phyloP scores from a whole-genome alignment of 2,113 vertebrate species.

The Condylura cristata region DNA sequence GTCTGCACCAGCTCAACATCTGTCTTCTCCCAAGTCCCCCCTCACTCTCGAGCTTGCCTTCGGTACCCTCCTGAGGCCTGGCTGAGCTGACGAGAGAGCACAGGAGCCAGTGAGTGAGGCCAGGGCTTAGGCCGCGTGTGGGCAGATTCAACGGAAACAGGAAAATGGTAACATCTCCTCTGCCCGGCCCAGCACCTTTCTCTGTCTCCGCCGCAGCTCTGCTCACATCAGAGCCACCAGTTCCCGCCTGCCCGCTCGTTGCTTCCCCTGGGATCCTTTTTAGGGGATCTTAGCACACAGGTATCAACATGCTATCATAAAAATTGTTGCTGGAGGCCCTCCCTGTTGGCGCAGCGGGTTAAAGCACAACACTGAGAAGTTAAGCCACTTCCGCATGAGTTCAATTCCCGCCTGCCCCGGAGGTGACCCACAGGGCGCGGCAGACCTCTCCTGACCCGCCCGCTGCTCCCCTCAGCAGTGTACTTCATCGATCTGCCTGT shows the following conservation, averaged over 20 bases:
- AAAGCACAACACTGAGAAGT: no score
- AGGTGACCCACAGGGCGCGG: no score
- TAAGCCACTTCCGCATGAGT: no score
- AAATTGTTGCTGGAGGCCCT: not conserved
- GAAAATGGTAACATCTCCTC: fast-evolving
- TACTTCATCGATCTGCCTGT: no score
- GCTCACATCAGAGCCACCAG: fast-evolving
- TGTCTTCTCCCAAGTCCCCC: fast-evolving
- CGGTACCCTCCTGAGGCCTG: fast-evolving
- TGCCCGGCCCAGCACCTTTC: not conserved
- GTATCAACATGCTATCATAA: not conserved
- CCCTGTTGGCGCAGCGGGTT: no score
- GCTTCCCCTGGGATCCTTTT: not conserved
- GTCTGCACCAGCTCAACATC: not conserved
- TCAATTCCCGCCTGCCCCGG: no score
- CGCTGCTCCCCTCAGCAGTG: no score
- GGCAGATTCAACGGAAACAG: no score
- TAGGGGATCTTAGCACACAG: not conserved
- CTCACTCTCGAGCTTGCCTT: not conserved
- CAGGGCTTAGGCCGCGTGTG: fast-evolving
- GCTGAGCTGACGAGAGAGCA: not conserved
- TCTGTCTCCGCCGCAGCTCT: not conserved
- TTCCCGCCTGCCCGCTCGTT: fast-evolving
- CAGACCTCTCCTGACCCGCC: no score
- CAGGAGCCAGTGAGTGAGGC: not conserved